Evolutionary conservation across 2,797 vertebrate genomes (phyloP).

Genomic region (Mus minutoides): DNA sequence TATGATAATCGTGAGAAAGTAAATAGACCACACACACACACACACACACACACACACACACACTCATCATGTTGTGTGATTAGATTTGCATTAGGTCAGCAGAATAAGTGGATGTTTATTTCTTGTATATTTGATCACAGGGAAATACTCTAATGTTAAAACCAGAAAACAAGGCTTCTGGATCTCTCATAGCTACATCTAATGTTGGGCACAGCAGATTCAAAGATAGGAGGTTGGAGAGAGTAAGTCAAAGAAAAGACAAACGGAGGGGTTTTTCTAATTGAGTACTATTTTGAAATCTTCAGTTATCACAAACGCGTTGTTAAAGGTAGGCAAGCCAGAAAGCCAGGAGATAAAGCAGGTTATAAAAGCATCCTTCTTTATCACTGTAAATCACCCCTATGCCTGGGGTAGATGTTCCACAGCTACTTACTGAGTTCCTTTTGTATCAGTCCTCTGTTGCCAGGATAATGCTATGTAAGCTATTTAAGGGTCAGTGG

Average conservation of each 20-base stretch:
- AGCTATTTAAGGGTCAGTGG: not conserved
- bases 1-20: not conserved
- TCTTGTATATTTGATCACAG: not conserved
- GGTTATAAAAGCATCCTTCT: not conserved
- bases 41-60: not conserved
- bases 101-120: not conserved
- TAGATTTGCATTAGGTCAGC: not conserved
- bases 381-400: not conserved
- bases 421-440: not conserved
- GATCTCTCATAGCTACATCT: not conserved
- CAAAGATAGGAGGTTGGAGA: not conserved
- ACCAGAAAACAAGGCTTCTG: not conserved
- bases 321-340: not conserved
- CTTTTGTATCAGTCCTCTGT: not conserved
- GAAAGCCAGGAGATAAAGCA: not conserved
- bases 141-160: constrained; percentile 26
- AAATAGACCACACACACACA: not conserved
- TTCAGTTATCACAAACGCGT: not conserved
- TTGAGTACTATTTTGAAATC: not conserved
- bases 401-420: not conserved
- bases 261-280: not conserved
- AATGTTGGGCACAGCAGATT: not conserved
- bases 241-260: not conserved
- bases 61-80: not conserved
- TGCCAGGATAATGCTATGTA: not conserved